phyloP scores from a whole-genome alignment of 2,888 invertebrate species.

The Protula sp. region DNA sequence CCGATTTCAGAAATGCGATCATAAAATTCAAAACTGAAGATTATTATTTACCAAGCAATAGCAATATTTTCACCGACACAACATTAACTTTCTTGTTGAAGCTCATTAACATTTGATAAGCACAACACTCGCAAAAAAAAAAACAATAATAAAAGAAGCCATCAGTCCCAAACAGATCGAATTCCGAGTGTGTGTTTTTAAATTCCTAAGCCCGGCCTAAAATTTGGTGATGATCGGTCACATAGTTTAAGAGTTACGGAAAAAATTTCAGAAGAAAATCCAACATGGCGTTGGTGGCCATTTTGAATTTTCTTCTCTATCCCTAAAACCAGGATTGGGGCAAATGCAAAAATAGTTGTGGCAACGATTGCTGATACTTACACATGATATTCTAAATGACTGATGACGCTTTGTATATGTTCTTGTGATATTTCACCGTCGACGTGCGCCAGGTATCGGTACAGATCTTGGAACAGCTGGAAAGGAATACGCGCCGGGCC shows the following conservation, averaged over 20 bases:
- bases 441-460: conserved; percentile 49
- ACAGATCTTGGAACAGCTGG: conserved; percentile 49
- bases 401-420: conserved; percentile 45
- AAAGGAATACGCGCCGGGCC: conserved; percentile 70
- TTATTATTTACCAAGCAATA: neutral
- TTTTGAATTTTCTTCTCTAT: too few relatives aligned
- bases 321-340: too few relatives aligned
- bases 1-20: neutral
- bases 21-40: neutral
- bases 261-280: too few relatives aligned
- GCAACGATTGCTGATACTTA: too few relatives aligned
- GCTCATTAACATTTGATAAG: neutral
- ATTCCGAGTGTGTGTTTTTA: too few relatives aligned
- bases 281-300: neutral
- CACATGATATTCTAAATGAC: conserved; percentile 48
- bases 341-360: neutral
- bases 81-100: too few relatives aligned
- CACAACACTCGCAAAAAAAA: neutral
- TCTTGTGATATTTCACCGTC: conserved; percentile 51
- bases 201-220: too few relatives aligned
- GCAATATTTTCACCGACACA: neutral
- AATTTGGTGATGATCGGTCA: too few relatives aligned
- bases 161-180: too few relatives aligned
- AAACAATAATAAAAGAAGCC: too few relatives aligned
- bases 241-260: too few relatives aligned